Conservation (phyloP, 1,140 invertebrate species). For the Papilio polytes region DNA sequence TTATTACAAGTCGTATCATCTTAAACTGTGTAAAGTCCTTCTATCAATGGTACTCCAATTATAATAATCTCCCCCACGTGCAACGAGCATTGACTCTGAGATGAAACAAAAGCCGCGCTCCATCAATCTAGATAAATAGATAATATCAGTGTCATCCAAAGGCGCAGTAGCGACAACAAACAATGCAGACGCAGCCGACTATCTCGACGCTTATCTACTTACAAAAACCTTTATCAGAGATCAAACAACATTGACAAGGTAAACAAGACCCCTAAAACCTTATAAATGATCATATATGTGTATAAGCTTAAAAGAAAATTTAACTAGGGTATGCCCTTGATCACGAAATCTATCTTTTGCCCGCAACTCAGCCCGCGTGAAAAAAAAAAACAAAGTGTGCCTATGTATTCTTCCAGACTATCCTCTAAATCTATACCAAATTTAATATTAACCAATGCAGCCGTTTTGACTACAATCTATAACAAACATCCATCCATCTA, state of each 20-base stretch:
- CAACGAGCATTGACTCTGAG: slow-evolving; percentile 25
- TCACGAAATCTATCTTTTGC: background rate
- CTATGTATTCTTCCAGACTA: no score
- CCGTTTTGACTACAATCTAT: no score
- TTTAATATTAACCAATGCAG: no score
- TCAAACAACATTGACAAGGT: slow-evolving; percentile 37
- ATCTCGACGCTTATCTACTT: slow-evolving; percentile 16
- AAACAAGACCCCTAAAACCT: background rate
- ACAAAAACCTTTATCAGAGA: slow-evolving; percentile 29
- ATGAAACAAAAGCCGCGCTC: slow-evolving; percentile 27
- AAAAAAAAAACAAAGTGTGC: no score
- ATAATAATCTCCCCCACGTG: slow-evolving; percentile 7
- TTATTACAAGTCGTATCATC: background rate
- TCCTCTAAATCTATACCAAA: no score
- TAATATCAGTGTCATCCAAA: slow-evolving; percentile 24
- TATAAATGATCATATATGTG: background rate
- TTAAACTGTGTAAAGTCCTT: background rate
- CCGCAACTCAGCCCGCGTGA: no score
- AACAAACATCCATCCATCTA: no score
- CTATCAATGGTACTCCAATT: slow-evolving; percentile 19
- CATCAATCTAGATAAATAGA: slow-evolving; percentile 41
- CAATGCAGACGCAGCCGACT: slow-evolving; percentile 25
- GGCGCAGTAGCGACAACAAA: slow-evolving; percentile 20
- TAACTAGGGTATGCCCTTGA: background rate
- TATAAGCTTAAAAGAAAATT: background rate